These are phyloP conservation scores for Bombus turneri DNA, from an alignment of 1,140 invertebrate genomes.

Conservation along the genomic window DNA sequence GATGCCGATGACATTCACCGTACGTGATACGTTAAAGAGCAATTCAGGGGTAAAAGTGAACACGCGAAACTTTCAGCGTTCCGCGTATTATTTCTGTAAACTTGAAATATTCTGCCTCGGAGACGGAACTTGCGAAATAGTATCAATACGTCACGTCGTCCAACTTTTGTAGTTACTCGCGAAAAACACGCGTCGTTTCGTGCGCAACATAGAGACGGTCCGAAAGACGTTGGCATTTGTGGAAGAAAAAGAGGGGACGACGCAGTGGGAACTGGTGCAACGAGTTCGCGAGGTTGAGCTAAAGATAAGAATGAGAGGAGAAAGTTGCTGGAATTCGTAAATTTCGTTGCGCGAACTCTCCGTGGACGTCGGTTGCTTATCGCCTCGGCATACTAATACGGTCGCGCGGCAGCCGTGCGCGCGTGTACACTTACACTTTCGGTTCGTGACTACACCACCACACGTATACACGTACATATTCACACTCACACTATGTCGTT, in stretches of 20 bases:
- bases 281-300: conserved; percentile 46
- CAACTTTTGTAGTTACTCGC: not conserved
- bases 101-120: not conserved
- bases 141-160: not conserved
- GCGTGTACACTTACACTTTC: conserved; percentile 17
- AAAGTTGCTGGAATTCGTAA: conserved; percentile 73
- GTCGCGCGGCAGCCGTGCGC: not conserved
- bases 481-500: not conserved
- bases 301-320: conserved; percentile 70
- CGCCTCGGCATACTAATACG: conserved; percentile 46
- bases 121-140: not conserved
- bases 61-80: not conserved
- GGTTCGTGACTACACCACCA: not conserved
- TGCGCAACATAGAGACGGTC: not conserved
- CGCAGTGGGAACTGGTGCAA: conserved; percentile 43
- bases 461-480: not conserved
- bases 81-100: not conserved
- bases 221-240: conserved; percentile 16
- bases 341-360: conserved; percentile 56
- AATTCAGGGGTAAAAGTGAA: not conserved
- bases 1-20: not conserved
- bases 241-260: conserved; percentile 1
- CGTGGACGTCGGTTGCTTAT: conserved; percentile 64
- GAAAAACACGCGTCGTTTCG: not conserved
- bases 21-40: not conserved